A percentile compares a stretch with the other conserved stretches of the same genome.
These are phyloP conservation scores for Squalus acanthias DNA, from an alignment of 2,797 vertebrate species.

Conservation along the genomic window DNA sequence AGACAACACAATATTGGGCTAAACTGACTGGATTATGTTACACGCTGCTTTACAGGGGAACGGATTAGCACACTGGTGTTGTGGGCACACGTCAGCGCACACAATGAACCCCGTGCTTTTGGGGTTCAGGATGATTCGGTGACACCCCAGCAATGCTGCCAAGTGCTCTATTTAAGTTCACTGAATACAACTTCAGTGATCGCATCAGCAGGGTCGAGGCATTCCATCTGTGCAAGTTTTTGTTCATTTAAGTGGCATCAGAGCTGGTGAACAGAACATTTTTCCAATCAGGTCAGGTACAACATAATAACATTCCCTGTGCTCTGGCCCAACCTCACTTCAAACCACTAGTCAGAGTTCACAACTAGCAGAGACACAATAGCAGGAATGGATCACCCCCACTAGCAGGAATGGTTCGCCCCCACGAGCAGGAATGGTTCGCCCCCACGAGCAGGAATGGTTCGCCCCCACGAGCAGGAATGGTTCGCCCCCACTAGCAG, in stretches of 20 bases:
- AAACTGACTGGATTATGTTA: not conserved
- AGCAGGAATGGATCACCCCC: not conserved
- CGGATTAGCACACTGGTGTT: not conserved
- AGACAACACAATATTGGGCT: not conserved
- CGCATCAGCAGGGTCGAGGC: not conserved
- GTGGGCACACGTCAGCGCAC: not conserved
- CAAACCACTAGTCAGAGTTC: not conserved
- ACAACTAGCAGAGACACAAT: not conserved
- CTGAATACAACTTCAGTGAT: no score
- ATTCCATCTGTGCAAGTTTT: no score
- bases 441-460: no score
- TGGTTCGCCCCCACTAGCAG: no score
- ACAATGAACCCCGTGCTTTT: not conserved
- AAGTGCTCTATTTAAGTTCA: not conserved
- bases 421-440: no score
- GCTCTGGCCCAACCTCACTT: not conserved
- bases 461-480: no score
- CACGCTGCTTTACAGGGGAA: not conserved
- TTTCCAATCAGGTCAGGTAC: not conserved
- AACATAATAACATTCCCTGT: not conserved
- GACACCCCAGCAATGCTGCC: not conserved
- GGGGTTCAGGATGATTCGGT: not conserved
- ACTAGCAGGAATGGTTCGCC: no score
- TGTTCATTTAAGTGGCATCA: not conserved
- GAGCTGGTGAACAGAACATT: not conserved